Evolutionary conservation across 64 coral and sea anemone genomes (phyloP), one percentile per base, ranked within the genome.

Genomic region (Cladopsammia gracilis): DNA sequence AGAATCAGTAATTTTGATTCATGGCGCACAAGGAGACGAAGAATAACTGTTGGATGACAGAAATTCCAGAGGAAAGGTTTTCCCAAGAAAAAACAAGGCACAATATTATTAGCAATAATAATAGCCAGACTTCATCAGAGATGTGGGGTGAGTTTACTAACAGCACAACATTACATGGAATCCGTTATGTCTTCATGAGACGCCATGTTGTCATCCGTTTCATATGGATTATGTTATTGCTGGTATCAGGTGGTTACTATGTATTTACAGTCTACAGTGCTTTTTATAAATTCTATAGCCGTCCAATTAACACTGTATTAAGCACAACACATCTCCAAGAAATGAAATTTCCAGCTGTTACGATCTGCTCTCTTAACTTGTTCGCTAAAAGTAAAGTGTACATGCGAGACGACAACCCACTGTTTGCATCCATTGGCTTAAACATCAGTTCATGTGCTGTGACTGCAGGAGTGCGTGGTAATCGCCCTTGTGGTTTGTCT

Each of bases 121-220:
- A 67, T 0, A 3, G 7, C 19, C 19, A 50, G 62, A 68, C 7
- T 10, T 65, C 60, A 84, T 14, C 58, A 68, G 62, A 79, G 3
- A 94, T 65, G 70, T 94, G 92, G 92, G 45, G 72, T 8, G 68
- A 89, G 14, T 94, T 89, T 89, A 76, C 88, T 16, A 20, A 89
- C n/a, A 71, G 73, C 51, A 94, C 92, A 24, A 94, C 86, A 51
- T 45, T 94, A 0, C 92, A 94, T 56, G 92, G 92, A 2, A 94
- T 94, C 58, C 86, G 92, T 53, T 88, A 94, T 68, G 57, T 94
- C 9, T 94, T 94, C 46, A 88, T 79, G 18, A 73, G 54, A 25
- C 87, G 88, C 25, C 61, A 83, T 53, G 3, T 45, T n/a, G 70
- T 59, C 25, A 24, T 53, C 52, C 79, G 76, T 34, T 9, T 73